Conservation (phyloP, 2,113 vertebrate genomes). For the Clarias gariepinus region DNA sequence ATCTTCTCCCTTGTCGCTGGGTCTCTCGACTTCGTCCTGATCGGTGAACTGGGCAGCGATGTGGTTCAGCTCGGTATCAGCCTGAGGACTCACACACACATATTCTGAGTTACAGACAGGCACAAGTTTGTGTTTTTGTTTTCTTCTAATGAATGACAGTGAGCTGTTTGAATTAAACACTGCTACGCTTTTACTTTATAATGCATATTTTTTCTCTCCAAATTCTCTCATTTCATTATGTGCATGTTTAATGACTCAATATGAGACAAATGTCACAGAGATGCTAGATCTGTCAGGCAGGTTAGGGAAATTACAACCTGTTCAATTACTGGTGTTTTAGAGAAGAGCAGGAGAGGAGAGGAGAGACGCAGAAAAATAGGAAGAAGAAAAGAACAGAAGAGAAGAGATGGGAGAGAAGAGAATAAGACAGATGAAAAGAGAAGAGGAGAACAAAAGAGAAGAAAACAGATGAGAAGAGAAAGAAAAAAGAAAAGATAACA, state of each 20-base stretch:
- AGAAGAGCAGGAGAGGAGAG: neutral
- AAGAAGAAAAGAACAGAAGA: neutral
- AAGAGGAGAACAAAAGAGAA: neutral
- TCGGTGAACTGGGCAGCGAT: constrained; percentile 82
- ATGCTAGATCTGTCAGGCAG: neutral
- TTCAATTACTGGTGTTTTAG: neutral
- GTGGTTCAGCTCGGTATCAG: constrained; percentile 74
- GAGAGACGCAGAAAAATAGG: neutral
- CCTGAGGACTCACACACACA: constrained; percentile 45
- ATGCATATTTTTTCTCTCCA: neutral
- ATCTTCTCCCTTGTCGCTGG: constrained; percentile 81
- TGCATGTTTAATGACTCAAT: neutral
- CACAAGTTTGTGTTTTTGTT: neutral
- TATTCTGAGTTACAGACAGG: no score
- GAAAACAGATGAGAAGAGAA: neutral
- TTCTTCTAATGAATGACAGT: no score
- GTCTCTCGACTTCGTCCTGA: constrained; percentile 49
- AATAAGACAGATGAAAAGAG: neutral
- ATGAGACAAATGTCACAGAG: neutral
- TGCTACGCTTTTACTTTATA: no score
- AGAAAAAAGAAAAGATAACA: neutral
- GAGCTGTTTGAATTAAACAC: no score
- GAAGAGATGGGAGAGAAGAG: neutral
- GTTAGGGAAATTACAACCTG: neutral
- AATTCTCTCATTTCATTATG: neutral